These are phyloP conservation scores for Hyles vespertilio DNA, from an alignment of 1,140 invertebrate species.

Conservation along the genomic window DNA sequence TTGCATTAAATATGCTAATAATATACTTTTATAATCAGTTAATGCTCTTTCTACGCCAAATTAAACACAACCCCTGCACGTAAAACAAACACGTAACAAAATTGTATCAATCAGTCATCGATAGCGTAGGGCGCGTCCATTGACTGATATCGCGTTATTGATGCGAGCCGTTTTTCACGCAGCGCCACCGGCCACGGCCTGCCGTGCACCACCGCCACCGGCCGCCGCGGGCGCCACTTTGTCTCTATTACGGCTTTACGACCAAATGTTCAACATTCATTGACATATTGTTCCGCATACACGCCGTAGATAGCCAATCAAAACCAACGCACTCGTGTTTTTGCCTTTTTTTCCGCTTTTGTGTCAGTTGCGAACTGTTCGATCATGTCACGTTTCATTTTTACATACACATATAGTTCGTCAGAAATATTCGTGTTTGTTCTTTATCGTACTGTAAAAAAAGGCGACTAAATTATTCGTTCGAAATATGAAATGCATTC, in stretches of 20 bases:
- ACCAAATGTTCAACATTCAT: constrained; percentile 22
- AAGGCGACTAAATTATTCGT: too few relatives aligned
- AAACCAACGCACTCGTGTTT: neutral
- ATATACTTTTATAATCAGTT: too few relatives aligned
- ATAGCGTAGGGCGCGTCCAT: constrained; percentile 24
- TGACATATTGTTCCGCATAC: constrained; percentile 23
- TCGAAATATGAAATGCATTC: too few relatives aligned
- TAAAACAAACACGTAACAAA: too few relatives aligned
- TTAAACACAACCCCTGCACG: too few relatives aligned
- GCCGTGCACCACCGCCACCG: too few relatives aligned
- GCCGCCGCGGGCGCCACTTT: constrained; percentile 27
- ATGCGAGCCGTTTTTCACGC: constrained; percentile 43
- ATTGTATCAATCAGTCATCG: constrained; percentile 33
- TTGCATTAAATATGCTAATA: too few relatives aligned
- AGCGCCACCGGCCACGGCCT: constrained; percentile 7
- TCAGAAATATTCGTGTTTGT: too few relatives aligned
- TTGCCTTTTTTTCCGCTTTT: neutral
- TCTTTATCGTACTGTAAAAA: too few relatives aligned
- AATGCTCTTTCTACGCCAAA: too few relatives aligned
- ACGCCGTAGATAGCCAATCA: neutral
- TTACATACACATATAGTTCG: too few relatives aligned
- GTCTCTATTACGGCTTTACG: constrained; percentile 24
- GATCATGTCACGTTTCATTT: neutral
- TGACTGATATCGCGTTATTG: constrained; percentile 38
- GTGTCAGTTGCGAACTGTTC: too few relatives aligned